Base-by-base conservation (phyloP, 2,888 invertebrate species). In the Bombylius discolor region DNA sequence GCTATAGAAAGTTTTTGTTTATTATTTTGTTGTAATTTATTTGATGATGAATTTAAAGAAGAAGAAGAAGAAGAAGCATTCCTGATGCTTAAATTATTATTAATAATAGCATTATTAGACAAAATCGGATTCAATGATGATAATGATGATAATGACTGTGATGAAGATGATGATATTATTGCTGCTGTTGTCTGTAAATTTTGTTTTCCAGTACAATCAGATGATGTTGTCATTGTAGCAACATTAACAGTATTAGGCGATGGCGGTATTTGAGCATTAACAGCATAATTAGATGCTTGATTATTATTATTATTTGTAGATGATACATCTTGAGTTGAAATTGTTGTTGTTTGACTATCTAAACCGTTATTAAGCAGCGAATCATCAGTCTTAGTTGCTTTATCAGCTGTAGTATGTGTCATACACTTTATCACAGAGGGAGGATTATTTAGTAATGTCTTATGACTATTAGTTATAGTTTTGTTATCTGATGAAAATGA, bases 311-410 rank as follows among this genome's bases (percentile, higher is more conserved):
- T 23, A 23, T 23, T 23, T 53, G 58, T 47, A 47, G 62, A 59
- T 44, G 60, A 42, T 50, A 60, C 60, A 53, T 56, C 56, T 59
- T 50, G 57, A 58, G 60, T 57, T 54, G 60, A 59, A 57, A 62
- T 49, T 56, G 62, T 53, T 59, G 58, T 58, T 51, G 58, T 53
- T 52, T 48, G 58, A 60, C 57, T 58, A 53, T 62, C 67, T 64
- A 71, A 76, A 75, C 69, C 78, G 57, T 62, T 60, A 58, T 62
- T 60, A 58, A 60, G 60, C 52, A 61, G 53, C 58, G 64, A 61
- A 58, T 73, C 73, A 62, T 73, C 85, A 76, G 84, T 85, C 79
- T 84, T 83, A 67, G 82, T 81, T 70, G 83, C 82, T 77, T 85
- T 84, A 74, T 83, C 81, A 68, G 81, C 80, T 76, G 78, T 81